Percentiles rank a stretch among this genome's conserved stretches.
Evolutionary conservation across 2,888 invertebrate species (phyloP).

Genomic region (Axea sp.): DNA sequence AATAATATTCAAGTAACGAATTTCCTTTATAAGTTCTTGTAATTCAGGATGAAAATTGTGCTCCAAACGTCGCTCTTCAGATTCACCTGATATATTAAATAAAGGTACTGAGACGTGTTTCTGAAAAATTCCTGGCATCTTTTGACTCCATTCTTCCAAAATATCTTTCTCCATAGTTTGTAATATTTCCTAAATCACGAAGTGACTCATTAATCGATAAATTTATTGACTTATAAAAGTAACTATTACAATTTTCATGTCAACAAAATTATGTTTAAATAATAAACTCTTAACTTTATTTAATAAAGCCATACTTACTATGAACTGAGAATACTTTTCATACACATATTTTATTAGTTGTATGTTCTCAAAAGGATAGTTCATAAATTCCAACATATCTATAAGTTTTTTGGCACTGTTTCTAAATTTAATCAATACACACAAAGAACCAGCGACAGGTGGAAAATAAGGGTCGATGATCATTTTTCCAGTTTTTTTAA

Average conservation of each 20-base stretch:
- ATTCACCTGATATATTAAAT: conserved; percentile 79
- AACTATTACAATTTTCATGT: too few relatives aligned
- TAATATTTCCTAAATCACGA: too few relatives aligned
- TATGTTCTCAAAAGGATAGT: conserved; percentile 85
- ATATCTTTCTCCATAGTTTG: conserved; percentile 83
- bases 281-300: too few relatives aligned
- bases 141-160: conserved; percentile 85
- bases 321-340: too few relatives aligned
- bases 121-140: conserved; percentile 84
- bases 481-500: conserved; percentile 56
- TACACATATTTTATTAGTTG: too few relatives aligned
- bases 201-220: too few relatives aligned
- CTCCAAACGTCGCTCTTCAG: conserved; percentile 80
- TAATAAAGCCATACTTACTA: too few relatives aligned
- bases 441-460: conserved; percentile 86
- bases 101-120: conserved; percentile 83
- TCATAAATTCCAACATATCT: conserved; percentile 83
- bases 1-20: conserved; percentile 86
- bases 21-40: conserved; percentile 88
- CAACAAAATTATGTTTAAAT: too few relatives aligned
- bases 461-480: conserved; percentile 86
- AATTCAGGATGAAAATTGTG: conserved; percentile 87
- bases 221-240: too few relatives aligned
- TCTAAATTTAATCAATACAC: conserved; percentile 86
- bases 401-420: conserved; percentile 82